Evolutionary conservation across 1,140 invertebrate genomes (phyloP).

Genomic region (Odontomachus brunneus): DNA sequence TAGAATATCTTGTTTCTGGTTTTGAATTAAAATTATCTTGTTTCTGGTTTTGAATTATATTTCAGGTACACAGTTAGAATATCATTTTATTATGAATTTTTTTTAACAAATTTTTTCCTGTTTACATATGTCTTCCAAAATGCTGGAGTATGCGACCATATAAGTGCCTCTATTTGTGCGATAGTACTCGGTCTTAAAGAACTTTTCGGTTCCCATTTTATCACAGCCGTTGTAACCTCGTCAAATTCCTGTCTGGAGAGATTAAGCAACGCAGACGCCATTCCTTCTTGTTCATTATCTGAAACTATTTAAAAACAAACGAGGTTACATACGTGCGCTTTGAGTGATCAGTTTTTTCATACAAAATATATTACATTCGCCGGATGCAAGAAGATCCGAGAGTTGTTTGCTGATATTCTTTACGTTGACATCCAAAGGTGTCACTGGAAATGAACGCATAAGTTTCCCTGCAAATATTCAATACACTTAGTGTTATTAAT

Average conservation of each 20-base stretch:
- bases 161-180: slow-evolving; percentile 72
- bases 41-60: too few species aligned
- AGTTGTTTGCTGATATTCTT: slow-evolving; percentile 76
- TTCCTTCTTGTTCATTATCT: slow-evolving; percentile 78
- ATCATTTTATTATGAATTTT: background rate
- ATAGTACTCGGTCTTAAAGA: slow-evolving; percentile 63
- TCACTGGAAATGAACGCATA: slow-evolving; percentile 75
- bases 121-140: slow-evolving; percentile 68
- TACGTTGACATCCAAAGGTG: slow-evolving; percentile 69
- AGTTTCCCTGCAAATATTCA: slow-evolving; percentile 75
- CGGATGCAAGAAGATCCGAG: slow-evolving; percentile 74
- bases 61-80: background rate
- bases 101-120: background rate
- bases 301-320: slow-evolving; percentile 66
- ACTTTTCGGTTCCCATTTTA: slow-evolving; percentile 77
- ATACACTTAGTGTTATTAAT: too few species aligned
- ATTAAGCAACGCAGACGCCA: slow-evolving; percentile 77
- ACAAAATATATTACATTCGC: slow-evolving; percentile 69
- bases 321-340: slow-evolving; percentile 10
- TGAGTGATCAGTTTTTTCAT: background rate
- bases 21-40: too few species aligned
- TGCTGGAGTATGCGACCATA: slow-evolving; percentile 32
- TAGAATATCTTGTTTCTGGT: too few species aligned
- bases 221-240: slow-evolving; percentile 61
- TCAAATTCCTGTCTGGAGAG: slow-evolving; percentile 75